Percentiles rank a stretch among this genome's conserved stretches.
Conservation (phyloP, 1,140 invertebrate species). For the Formica exsecta region DNA sequence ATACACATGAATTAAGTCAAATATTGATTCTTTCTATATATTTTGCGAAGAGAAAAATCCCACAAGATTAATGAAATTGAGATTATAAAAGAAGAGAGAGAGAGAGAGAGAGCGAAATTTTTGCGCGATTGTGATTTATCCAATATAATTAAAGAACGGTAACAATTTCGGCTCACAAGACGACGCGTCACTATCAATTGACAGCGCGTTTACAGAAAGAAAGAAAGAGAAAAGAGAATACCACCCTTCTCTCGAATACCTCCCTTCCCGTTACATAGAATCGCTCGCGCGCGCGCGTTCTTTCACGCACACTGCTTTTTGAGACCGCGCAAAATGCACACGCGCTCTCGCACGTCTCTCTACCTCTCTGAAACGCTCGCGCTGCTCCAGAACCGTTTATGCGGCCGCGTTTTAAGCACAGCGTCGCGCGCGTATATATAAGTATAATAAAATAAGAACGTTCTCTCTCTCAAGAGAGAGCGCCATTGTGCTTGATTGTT, state of each 20-base stretch:
- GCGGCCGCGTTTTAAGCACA: slow-evolving; percentile 62
- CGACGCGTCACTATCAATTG: slow-evolving; percentile 57
- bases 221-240: slow-evolving; percentile 53
- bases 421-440: slow-evolving; percentile 46
- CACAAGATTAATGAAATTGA: too few species aligned
- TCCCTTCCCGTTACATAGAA: slow-evolving; percentile 28
- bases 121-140: too few species aligned
- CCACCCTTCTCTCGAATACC: slow-evolving; percentile 31
- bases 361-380: slow-evolving; percentile 32
- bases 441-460: slow-evolving; percentile 77
- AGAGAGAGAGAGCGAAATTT: too few species aligned
- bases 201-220: slow-evolving; percentile 20
- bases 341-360: slow-evolving; percentile 65
- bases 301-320: slow-evolving; percentile 55
- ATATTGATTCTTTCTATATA: background rate
- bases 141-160: too few species aligned
- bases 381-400: slow-evolving; percentile 58
- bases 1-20: background rate
- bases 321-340: slow-evolving; percentile 57
- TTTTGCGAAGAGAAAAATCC: background rate
- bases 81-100: too few species aligned
- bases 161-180: background rate
- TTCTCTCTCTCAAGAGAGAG: slow-evolving; percentile 26
- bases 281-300: slow-evolving; percentile 60
- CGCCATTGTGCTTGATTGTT: slow-evolving; percentile 76